Evolutionary conservation across 2,888 invertebrate genomes (phyloP).

Genomic region (Helleia helle): DNA sequence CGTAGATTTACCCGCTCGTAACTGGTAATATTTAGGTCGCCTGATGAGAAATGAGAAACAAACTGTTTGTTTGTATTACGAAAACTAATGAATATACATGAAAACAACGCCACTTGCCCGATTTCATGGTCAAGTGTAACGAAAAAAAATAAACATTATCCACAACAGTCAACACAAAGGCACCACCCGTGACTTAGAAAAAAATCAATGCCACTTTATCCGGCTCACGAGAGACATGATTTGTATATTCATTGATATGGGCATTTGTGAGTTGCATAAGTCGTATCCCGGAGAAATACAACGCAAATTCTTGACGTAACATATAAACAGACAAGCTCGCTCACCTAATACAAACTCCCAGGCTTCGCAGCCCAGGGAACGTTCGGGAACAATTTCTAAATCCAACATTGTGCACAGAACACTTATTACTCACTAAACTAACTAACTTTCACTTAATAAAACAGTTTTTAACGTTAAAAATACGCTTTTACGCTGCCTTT

Average conservation of each 20-base stretch:
- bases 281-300: slow-evolving; percentile 53
- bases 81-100: slow-evolving; percentile 32
- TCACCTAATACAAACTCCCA: slow-evolving; percentile 98
- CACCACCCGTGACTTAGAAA: slow-evolving; percentile 39
- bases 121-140: slow-evolving; percentile 68
- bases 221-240: neutral
- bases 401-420: slow-evolving; percentile 86
- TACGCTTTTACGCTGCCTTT: slow-evolving; percentile 65
- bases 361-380: slow-evolving; percentile 95
- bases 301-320: slow-evolving; percentile 71
- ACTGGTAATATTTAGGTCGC: slow-evolving; percentile 6
- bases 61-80: slow-evolving; percentile 18
- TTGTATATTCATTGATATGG: neutral
- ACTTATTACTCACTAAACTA: slow-evolving; percentile 89
- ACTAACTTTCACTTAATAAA: slow-evolving; percentile 60
- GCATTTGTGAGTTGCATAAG: slow-evolving; percentile 49
- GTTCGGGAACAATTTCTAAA: slow-evolving; percentile 96
- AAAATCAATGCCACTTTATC: slow-evolving; percentile 49
- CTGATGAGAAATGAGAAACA: slow-evolving; percentile 13
- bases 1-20: too few species aligned
- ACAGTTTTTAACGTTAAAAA: slow-evolving; percentile 50
- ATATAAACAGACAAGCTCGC: slow-evolving; percentile 62
- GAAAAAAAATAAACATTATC: slow-evolving; percentile 53
- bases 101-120: slow-evolving; percentile 43
- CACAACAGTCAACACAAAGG: slow-evolving; percentile 57